Evolutionary conservation across 2,113 vertebrate species (phyloP), one percentile per base, ranked within the genome.

Genomic region (Peucedramus taeniatus): DNA sequence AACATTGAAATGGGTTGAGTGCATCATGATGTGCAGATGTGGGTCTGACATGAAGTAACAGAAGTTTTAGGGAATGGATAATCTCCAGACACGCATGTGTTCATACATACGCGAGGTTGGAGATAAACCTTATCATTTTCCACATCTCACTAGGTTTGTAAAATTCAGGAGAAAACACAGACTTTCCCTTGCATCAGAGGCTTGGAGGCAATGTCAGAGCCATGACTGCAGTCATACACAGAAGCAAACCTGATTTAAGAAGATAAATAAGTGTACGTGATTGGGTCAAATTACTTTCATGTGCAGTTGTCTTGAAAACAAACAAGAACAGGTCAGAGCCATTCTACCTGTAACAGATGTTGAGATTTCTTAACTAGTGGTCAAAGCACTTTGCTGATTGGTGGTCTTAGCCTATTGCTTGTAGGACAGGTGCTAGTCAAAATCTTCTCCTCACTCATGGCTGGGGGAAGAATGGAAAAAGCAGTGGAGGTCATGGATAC

Each of bases 31-130:
- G 23, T 37, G 27, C 39, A 89, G 81, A 63, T 10, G 5, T 47
- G 50, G 19, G 42, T 70, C 50, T 78, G 50, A 65, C 30, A 57
- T 26, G 49, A 88, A 89, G 35, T 23, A 66, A 61, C 26, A 81
- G 40, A 57, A 31, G 23, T 37, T 91, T 83, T 33, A 53, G 42
- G n/a, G 63, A 49, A 45, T 24, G 27, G 35, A 21, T 61, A 23
- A 86, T 74, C 26, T 75, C 23, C 56, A 90, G 23, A 47, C 7
- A 6, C 21, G 11, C 19, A 8, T 28, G 8, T 47, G 21, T 47
- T 70, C 50, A 23, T 39, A 40, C 5, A 6, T 21, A 37, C 0
- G 0, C 15, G 30, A 0, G 1, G 24, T 0, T 59, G 39, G 50
- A 89, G 30, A 78, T 59, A 59, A 93, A 40, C 3, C 11, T 60